Percentiles rank a stretch among this genome's conserved stretches.
phyloP scores from a whole-genome alignment of 2,797 vertebrate genomes.

The Protonibea diacanthus region DNA sequence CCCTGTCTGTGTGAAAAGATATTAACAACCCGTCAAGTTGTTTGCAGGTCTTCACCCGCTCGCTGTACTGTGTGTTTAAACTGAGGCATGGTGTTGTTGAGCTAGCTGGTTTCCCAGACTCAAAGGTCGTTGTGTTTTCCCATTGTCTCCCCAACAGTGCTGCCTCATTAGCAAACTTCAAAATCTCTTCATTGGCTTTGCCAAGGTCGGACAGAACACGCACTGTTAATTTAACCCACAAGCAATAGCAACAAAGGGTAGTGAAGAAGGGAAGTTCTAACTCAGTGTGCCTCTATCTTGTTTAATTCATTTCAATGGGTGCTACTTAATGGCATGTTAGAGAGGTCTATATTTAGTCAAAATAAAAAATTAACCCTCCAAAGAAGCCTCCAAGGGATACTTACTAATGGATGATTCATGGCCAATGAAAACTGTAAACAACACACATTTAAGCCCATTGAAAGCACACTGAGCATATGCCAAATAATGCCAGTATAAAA shows the following conservation, averaged over 20 bases:
- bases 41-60: conserved; percentile 42
- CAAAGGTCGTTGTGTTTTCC: conserved; percentile 26
- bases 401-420: neutral
- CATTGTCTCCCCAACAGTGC: conserved; percentile 6
- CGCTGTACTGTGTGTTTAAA: conserved; percentile 14
- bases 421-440: neutral
- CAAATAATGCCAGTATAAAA: conserved; percentile 1
- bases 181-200: conserved; percentile 2
- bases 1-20: conserved; percentile 19
- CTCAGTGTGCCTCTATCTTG: neutral
- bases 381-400: neutral
- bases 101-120: conserved; percentile 13
- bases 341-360: neutral
- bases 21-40: conserved; percentile 46
- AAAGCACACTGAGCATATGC: neutral
- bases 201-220: conserved; percentile 11
- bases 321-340: neutral
- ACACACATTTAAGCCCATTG: neutral
- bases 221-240: conserved; percentile 20
- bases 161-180: conserved; percentile 39
- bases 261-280: neutral
- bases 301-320: neutral
- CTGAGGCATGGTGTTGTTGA: neutral
- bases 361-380: neutral
- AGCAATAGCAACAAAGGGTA: conserved; percentile 3